A percentile compares a stretch with the other conserved stretches of the same genome.
These are phyloP conservation scores for Potorous gilbertii DNA, from an alignment of 2,797 vertebrate genomes.

Conservation along the genomic window DNA sequence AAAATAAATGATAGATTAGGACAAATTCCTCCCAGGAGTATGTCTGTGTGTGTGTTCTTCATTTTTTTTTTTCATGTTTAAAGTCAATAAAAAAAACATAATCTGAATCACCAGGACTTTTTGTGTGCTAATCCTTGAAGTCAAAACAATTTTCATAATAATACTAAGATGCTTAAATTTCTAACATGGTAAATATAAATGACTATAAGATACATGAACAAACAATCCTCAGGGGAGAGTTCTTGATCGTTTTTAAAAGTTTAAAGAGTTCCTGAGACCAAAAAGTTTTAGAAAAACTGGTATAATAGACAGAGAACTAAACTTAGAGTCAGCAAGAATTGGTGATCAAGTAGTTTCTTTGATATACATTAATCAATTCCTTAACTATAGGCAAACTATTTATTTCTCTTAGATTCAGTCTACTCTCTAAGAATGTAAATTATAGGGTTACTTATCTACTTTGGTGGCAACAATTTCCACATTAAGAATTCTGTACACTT, in stretches of 20 bases:
- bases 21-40: not conserved
- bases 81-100: not conserved
- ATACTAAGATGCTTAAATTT: not conserved
- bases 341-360: not conserved
- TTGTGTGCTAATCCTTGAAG: not conserved
- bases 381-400: not conserved
- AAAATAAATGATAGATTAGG: not conserved
- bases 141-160: not conserved
- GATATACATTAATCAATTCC: not conserved
- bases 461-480: not conserved
- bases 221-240: not conserved
- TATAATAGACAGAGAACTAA: too few species aligned
- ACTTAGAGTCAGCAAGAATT: too few species aligned
- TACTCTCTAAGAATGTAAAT: not conserved
- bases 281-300: too few species aligned
- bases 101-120: too few species aligned
- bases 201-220: not conserved
- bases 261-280: not conserved
- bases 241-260: not conserved
- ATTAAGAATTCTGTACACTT: not conserved
- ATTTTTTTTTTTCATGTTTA: not conserved
- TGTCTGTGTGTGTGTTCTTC: accelerated
- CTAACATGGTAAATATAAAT: not conserved
- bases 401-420: too few species aligned
- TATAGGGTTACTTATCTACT: not conserved